Percentiles rank a stretch among this genome's conserved stretches.
These are phyloP conservation scores for Oriolus oriolus DNA, from an alignment of 2,113 vertebrate species.

Conservation along the genomic window DNA sequence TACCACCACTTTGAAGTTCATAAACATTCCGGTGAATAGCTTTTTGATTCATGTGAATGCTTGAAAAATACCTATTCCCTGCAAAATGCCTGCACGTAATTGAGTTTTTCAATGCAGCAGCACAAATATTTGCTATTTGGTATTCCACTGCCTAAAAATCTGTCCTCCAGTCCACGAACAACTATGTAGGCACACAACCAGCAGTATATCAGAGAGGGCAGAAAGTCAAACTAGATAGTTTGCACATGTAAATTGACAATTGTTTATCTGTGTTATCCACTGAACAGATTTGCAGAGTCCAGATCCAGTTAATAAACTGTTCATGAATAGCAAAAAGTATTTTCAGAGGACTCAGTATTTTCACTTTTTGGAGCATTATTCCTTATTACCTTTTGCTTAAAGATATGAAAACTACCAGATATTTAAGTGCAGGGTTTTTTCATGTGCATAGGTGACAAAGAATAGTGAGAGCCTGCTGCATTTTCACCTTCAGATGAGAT, in stretches of 20 bases:
- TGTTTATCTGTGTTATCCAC: background rate
- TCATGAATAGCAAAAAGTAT: background rate
- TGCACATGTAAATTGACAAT: slow-evolving; percentile 12
- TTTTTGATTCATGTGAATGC: slow-evolving; percentile 59
- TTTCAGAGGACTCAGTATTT: background rate
- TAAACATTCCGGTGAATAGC: slow-evolving; percentile 53
- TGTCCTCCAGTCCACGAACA: background rate
- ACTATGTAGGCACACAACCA: background rate
- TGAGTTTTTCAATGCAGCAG: slow-evolving; percentile 39
- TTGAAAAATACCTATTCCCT: slow-evolving; percentile 49
- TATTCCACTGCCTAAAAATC: slow-evolving; percentile 25
- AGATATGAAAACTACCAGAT: background rate
- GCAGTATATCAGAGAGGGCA: background rate
- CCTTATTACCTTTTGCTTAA: background rate
- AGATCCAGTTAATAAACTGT: background rate
- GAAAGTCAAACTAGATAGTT: background rate
- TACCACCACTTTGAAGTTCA: slow-evolving; percentile 38
- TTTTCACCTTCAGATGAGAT: background rate
- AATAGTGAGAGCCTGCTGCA: background rate
- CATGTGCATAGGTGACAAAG: background rate
- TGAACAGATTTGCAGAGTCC: background rate
- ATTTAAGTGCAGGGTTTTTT: background rate
- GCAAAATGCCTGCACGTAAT: slow-evolving; percentile 46
- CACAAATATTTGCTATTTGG: slow-evolving; percentile 45
- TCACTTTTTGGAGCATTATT: background rate